Evolutionary conservation across 64 coral and sea anemone species (phyloP).

Genomic region (Cladopsammia gracilis): DNA sequence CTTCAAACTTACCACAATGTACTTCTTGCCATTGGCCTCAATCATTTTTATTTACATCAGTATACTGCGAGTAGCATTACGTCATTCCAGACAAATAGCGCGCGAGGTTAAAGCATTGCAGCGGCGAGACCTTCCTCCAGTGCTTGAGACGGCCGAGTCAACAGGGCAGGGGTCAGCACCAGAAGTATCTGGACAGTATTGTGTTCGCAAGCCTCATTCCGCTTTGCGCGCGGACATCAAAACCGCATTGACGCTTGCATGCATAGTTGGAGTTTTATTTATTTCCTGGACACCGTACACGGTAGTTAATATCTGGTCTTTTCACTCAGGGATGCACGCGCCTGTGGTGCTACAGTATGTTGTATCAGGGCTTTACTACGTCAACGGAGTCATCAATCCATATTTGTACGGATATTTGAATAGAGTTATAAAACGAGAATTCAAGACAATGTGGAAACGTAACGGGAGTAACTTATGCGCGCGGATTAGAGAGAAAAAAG

Average conservation of each 20-base stretch:
- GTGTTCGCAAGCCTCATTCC: constrained; percentile 89
- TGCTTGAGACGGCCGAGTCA: background rate
- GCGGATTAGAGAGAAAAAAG: constrained; percentile 22
- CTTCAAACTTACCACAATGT: constrained; percentile 77
- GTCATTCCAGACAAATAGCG: constrained; percentile 88
- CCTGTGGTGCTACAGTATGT: constrained; percentile 40
- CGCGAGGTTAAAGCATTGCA: constrained; percentile 71
- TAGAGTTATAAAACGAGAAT: constrained; percentile 75
- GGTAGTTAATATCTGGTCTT: constrained; percentile 78
- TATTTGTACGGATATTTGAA: constrained; percentile 93
- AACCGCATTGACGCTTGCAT: constrained; percentile 65
- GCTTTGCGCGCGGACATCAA: constrained; percentile 79
- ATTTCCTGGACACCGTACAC: constrained; percentile 84
- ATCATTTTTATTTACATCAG: constrained; percentile 83
- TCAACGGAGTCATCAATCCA: constrained; percentile 79
- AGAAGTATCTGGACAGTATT: constrained; percentile 72
- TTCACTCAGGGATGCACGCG: background rate
- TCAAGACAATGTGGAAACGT: constrained; percentile 38
- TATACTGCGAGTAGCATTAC: constrained; percentile 74
- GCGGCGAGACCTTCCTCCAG: constrained; percentile 43
- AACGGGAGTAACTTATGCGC: background rate
- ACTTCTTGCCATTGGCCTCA: constrained; percentile 68
- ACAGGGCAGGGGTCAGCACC: constrained; percentile 23
- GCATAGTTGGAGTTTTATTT: constrained; percentile 83
- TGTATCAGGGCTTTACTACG: constrained; percentile 76